Evolutionary conservation across 2,113 vertebrate species (phyloP).

Genomic region (Crotalus viridis): DNA sequence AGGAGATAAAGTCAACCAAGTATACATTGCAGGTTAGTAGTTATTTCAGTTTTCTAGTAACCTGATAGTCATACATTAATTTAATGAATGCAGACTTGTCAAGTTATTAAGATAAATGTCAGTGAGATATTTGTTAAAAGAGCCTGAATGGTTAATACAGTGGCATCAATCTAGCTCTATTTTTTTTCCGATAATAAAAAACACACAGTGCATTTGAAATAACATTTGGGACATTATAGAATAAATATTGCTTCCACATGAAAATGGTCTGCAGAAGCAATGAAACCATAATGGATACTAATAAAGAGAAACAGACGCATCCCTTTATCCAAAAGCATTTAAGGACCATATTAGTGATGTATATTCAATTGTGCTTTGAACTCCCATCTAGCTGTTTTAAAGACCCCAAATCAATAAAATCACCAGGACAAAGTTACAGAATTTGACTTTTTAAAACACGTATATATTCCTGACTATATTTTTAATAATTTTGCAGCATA

Average conservation of each 20-base stretch:
- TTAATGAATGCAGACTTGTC: neutral
- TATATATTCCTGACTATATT: neutral
- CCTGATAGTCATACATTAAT: neutral
- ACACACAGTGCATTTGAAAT: neutral
- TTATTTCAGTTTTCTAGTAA: neutral
- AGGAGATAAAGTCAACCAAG: neutral
- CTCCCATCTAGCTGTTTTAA: neutral
- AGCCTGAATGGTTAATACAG: neutral
- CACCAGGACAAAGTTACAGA: neutral
- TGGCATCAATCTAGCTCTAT: neutral
- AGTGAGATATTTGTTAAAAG: neutral
- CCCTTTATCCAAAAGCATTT: slow-evolving; percentile 1
- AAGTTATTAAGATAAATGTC: slow-evolving; percentile 2
- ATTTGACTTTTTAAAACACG: neutral
- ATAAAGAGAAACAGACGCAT: neutral
- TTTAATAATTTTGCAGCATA: neutral
- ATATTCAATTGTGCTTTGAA: slow-evolving; percentile 1
- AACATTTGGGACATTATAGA: neutral
- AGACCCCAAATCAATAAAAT: neutral
- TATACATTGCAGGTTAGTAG: neutral
- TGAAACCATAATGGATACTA: slow-evolving; percentile 2
- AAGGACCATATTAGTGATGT: neutral
- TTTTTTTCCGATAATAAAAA: neutral
- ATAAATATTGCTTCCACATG: neutral
- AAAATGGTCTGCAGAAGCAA: neutral